phyloP scores from a whole-genome alignment of 1,140 invertebrate genomes.

The Hyphantria cunea region DNA sequence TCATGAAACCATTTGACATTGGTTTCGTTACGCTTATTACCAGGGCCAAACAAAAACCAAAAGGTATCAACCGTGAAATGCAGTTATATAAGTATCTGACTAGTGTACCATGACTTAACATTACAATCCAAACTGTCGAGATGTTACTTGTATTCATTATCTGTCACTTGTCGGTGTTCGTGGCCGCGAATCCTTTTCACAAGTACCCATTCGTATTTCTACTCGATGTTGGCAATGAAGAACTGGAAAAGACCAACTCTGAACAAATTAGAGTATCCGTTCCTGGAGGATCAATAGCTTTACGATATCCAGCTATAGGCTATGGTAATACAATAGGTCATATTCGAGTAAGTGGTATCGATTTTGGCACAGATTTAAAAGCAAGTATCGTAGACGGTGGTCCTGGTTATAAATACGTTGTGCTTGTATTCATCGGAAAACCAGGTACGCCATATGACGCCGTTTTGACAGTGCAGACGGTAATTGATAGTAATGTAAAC shows the following conservation, averaged over 20 bases:
- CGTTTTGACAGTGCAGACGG: conserved; percentile 62
- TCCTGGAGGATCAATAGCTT: conserved; percentile 64
- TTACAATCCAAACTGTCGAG: conserved; percentile 42
- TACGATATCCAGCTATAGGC: conserved; percentile 63
- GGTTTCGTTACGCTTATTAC: conserved; percentile 44
- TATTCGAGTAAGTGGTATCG: conserved; percentile 67
- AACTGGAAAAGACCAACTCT: conserved; percentile 57
- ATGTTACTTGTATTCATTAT: conserved; percentile 60
- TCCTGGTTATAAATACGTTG: conserved; percentile 69
- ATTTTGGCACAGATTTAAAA: conserved; percentile 70
- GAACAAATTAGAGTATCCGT: conserved; percentile 65
- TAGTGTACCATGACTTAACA: conserved; percentile 63
- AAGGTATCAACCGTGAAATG: conserved; percentile 60
- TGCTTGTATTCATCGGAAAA: conserved; percentile 66
- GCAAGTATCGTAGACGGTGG: conserved; percentile 70
- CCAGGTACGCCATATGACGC: conserved; percentile 60
- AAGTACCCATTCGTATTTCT: conserved; percentile 72
- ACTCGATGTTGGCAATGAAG: conserved; percentile 76
- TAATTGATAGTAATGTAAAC: conserved; percentile 32
- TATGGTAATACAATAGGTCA: conserved; percentile 64
- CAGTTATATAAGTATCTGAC: conserved; percentile 68
- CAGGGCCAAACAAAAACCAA: conserved; percentile 67
- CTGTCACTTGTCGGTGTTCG: conserved; percentile 37
- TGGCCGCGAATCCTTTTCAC: conserved; percentile 59
- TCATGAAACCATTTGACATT: conserved; percentile 57